Base-by-base conservation (phyloP, 2,797 vertebrate species). In the Cynodonichthys magdalenae region DNA sequence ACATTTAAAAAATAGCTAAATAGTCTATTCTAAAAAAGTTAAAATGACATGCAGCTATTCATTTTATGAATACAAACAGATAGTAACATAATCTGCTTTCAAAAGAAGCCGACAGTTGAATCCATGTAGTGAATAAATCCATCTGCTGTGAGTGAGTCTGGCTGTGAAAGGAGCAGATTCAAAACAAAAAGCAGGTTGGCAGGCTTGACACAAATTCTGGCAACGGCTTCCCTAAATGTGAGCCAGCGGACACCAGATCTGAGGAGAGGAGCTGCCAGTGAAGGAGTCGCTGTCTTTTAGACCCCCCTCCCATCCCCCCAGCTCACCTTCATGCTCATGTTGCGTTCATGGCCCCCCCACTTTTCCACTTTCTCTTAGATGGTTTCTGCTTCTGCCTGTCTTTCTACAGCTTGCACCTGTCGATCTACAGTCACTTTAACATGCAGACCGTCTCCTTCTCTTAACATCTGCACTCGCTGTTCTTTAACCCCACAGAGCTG, bases 141-240 rank as follows among this genome's bases (percentile, higher is more conserved):
- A 80, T 71, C 59, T 55, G 66, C 64, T 70, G 58, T 57, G 69
- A 75, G 52, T 69, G 50, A 44, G 75, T 64, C 52, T 63, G 48
- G 76, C 50, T 68, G 73, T 81, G 71, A 80, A 65, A 69, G 61
- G 76, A 68, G 45, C 54, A 63, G 56, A 67, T 27, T 57, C 60
- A 71, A 76, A 79, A 77, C 59, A 86, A 68, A 77, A 69, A 64
- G 56, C 79, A 71, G 74, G 74, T 64, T 79, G 80, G 75, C 39
- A 15, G 61, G 24, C 53, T 53, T 62, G 58, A 57, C 20, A 58
- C 17, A 1, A 36, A 69, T 72, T 75, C 61, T 75, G 59, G 74
- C 66, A 76, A 76, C 18, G 49, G 53, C 60, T 61, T 34, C 44
- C 66, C 31, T 28, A 34, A 70, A 60, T 60, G 56, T 29, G 69